Evolutionary conservation across 2,113 vertebrate genomes (phyloP).

Genomic region (Rhinoptilus africanus): DNA sequence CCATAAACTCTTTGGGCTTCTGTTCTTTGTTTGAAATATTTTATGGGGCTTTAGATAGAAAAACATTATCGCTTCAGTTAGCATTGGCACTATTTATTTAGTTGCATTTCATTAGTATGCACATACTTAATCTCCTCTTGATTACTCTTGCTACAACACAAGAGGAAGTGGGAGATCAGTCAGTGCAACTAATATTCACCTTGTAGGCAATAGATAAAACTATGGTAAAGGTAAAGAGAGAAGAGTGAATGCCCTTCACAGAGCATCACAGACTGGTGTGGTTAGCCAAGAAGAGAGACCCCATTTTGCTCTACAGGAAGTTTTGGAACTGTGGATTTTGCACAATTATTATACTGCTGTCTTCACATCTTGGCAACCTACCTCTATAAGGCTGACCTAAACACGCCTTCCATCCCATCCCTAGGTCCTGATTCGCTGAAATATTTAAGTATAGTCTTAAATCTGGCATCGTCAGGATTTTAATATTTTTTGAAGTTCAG

Average conservation of each 20-base stretch:
- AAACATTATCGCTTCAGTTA: not conserved
- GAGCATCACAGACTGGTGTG: not conserved
- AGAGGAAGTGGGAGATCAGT: not conserved
- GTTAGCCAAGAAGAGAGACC: not conserved
- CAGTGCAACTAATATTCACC: not conserved
- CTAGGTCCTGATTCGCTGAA: not conserved
- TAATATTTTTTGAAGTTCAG: not conserved
- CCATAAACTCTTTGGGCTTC: not conserved
- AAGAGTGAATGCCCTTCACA: not conserved
- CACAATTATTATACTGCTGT: not conserved
- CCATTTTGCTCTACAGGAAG: not conserved
- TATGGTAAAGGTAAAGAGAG: not conserved
- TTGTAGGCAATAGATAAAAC: not conserved
- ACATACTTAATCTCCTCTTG: not conserved
- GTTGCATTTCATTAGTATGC: not conserved
- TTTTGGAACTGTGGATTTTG: not conserved
- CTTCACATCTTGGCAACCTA: not conserved
- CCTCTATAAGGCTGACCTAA: not conserved
- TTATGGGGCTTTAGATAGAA: not conserved
- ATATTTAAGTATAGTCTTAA: not conserved
- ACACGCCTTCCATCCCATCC: fast-evolving
- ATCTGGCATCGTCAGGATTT: not conserved
- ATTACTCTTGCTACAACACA: not conserved
- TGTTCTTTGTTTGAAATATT: not conserved
- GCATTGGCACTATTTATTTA: not conserved